These are phyloP conservation scores for Tolypeutes matacus DNA, from an alignment of 2,797 vertebrate species.

Conservation along the genomic window DNA sequence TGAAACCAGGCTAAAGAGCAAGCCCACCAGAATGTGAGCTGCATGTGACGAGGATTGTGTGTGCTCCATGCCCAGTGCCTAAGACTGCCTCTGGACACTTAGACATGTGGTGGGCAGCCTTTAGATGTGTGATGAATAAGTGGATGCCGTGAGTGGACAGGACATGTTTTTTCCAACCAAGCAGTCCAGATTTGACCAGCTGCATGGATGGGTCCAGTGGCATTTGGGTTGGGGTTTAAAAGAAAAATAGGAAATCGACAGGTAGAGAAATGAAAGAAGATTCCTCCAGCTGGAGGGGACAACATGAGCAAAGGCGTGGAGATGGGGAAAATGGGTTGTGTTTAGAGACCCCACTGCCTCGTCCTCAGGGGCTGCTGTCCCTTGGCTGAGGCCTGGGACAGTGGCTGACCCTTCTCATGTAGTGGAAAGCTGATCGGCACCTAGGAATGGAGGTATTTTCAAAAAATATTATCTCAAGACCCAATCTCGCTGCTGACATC, in stretches of 20 bases:
- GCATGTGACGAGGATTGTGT: background rate
- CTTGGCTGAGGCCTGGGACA: background rate
- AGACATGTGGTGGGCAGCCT: background rate
- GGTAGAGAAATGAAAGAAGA: background rate
- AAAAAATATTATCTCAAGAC: background rate
- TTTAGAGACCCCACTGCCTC: accelerated
- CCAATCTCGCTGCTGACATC: background rate
- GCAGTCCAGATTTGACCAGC: background rate
- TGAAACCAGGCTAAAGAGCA: background rate
- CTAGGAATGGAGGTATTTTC: background rate
- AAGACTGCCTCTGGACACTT: background rate
- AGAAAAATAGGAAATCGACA: background rate
- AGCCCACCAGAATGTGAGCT: background rate
- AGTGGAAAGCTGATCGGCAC: accelerated
- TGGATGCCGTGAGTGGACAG: too few relatives aligned
- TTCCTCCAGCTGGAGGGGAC: background rate
- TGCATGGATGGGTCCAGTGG: too few relatives aligned
- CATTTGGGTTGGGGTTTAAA: background rate
- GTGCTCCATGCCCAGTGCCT: background rate
- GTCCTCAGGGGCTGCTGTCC: too few relatives aligned
- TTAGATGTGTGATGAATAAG: background rate
- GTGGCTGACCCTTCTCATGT: background rate
- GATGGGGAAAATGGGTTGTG: too few relatives aligned
- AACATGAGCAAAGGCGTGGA: background rate
- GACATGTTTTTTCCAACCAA: background rate